Conservation (phyloP, 2,113 vertebrate genomes). For the Panurus biarmicus region DNA sequence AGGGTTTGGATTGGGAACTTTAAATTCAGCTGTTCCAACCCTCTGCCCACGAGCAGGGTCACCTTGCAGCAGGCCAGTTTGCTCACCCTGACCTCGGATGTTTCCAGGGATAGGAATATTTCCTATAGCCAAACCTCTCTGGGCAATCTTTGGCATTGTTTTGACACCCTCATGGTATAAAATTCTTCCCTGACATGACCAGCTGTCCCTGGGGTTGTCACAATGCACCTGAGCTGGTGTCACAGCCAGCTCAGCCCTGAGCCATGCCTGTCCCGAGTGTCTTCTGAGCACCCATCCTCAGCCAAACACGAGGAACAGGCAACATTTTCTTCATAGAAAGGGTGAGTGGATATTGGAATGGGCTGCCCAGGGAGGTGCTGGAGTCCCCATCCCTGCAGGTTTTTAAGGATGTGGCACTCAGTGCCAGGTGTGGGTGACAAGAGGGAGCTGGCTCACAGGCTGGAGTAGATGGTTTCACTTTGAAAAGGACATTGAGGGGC, state of each 20-base stretch:
- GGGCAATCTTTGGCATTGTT: not conserved
- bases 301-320: not conserved
- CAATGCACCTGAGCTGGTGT: not conserved
- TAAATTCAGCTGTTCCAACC: not conserved
- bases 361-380: not conserved
- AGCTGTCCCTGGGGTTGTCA: not conserved
- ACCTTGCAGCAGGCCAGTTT: not conserved
- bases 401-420: not conserved
- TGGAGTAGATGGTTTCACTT: not conserved
- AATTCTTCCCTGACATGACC: not conserved
- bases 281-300: not conserved
- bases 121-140: not conserved
- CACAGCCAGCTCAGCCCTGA: not conserved
- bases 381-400: not conserved
- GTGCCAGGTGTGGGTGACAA: not conserved
- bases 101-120: not conserved
- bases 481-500: not conserved
- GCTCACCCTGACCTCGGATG: not conserved
- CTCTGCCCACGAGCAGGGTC: not conserved
- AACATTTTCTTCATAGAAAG: not conserved
- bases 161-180: not conserved
- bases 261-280: not conserved
- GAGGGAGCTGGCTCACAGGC: not conserved
- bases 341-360: accelerated
- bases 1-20: not conserved